A percentile compares a stretch with the other conserved stretches of the same genome.
Evolutionary conservation across 2,113 vertebrate species (phyloP).

Genomic region (Symphodus melops): DNA sequence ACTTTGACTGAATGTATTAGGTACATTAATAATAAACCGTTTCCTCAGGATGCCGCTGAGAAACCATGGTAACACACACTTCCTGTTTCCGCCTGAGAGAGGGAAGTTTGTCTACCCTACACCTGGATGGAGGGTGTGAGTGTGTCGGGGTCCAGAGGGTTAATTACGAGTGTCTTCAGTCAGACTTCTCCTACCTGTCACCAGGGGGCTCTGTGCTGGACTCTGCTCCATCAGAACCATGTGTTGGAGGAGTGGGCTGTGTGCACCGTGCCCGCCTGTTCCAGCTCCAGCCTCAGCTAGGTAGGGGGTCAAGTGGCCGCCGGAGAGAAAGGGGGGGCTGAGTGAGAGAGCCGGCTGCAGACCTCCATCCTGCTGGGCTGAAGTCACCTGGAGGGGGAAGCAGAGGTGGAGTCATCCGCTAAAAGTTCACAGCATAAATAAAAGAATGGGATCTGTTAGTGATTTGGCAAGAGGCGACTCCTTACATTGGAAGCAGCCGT

Average conservation of each 20-base stretch:
- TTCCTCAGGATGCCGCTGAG: no score
- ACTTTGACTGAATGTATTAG: no score
- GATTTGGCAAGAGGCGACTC: background rate
- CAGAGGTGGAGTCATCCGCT: background rate
- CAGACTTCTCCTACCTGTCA: slow-evolving; percentile 85
- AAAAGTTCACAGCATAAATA: background rate
- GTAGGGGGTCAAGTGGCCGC: slow-evolving; percentile 89
- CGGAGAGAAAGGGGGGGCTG: slow-evolving; percentile 86
- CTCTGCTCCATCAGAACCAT: slow-evolving; percentile 95
- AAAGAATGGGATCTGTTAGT: background rate
- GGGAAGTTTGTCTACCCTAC: no score
- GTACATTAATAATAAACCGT: no score
- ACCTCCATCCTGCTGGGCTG: slow-evolving; percentile 86
- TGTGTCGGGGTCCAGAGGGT: background rate
- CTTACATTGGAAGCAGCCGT: slow-evolving; percentile 78
- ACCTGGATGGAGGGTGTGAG: no score
- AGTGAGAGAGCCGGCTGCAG: slow-evolving; percentile 89
- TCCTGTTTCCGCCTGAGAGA: no score
- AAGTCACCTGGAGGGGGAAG: slow-evolving; percentile 81
- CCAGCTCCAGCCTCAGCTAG: slow-evolving; percentile 79
- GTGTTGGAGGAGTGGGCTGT: slow-evolving; percentile 92
- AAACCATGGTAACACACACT: no score
- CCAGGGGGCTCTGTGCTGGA: slow-evolving; percentile 87
- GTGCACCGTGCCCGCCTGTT: slow-evolving; percentile 84
- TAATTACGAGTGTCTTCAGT: background rate